These are phyloP conservation scores for Teinopalpus imperialis DNA, from an alignment of 2,888 invertebrate species.

Conservation along the genomic window DNA sequence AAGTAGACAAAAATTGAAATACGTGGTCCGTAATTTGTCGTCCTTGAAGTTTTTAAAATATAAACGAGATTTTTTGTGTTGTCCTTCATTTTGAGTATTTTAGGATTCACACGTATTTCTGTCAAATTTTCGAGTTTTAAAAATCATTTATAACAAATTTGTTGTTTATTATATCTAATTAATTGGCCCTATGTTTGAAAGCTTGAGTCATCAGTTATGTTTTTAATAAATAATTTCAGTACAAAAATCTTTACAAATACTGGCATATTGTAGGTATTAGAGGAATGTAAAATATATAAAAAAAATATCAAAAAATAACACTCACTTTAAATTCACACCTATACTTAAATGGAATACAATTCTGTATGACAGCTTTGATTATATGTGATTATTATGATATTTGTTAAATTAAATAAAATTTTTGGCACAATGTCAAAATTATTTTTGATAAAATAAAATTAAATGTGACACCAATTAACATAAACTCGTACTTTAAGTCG, in stretches of 20 bases:
- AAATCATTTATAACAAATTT: neutral
- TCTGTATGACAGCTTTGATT: too few relatives aligned
- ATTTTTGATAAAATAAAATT: neutral
- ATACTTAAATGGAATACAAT: neutral
- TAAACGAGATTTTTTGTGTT: too few relatives aligned
- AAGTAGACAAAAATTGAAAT: conserved; percentile 2
- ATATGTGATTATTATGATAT: too few relatives aligned
- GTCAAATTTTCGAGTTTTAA: neutral
- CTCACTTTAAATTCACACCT: conserved; percentile 4
- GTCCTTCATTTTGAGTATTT: neutral
- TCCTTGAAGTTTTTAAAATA: neutral
- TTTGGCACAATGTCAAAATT: conserved; percentile 8
- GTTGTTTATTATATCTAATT: neutral
- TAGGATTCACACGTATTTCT: neutral
- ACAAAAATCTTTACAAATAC: conserved; percentile 3
- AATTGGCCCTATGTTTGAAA: conserved; percentile 9
- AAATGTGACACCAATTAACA: too few relatives aligned
- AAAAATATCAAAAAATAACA: conserved; percentile 5
- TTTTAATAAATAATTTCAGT: neutral
- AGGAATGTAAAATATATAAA: conserved; percentile 9
- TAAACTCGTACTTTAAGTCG: too few relatives aligned
- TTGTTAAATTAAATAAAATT: neutral
- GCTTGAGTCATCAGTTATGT: too few relatives aligned
- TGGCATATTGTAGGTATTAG: conserved; percentile 1
- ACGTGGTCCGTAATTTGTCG: neutral